A percentile compares a stretch with the other conserved stretches of the same genome.
Evolutionary conservation across 2,888 invertebrate species (phyloP).

Genomic region (Colostygia pectinataria): DNA sequence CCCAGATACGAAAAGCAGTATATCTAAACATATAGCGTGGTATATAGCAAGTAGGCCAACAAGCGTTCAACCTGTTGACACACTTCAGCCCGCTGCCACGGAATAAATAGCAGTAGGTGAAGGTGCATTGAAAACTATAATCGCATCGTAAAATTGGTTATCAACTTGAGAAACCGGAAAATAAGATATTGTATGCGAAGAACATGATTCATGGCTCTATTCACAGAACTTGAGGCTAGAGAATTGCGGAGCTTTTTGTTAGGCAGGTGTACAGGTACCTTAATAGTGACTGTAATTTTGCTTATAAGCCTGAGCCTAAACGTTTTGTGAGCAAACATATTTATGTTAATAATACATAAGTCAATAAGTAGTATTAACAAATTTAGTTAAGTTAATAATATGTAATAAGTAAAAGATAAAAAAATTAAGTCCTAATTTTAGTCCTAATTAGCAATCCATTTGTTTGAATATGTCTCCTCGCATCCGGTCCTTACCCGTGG

Average conservation of each 20-base stretch:
- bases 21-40: slow-evolving; percentile 24
- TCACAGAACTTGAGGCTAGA: slow-evolving; percentile 2
- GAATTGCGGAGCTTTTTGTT: not conserved
- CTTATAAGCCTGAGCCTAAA: no score
- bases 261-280: no score
- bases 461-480: no score
- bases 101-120: slow-evolving; percentile 32
- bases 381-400: no score
- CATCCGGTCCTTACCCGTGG: no score
- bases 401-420: no score
- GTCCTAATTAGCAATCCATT: no score
- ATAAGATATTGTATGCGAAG: slow-evolving; percentile 21
- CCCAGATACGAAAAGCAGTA: slow-evolving; percentile 20
- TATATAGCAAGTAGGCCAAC: slow-evolving; percentile 29
- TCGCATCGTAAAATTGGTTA: slow-evolving; percentile 27
- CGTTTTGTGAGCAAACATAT: no score
- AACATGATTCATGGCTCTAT: slow-evolving; percentile 17
- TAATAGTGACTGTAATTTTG: no score
- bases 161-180: slow-evolving; percentile 20
- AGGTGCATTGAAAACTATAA: slow-evolving; percentile 29
- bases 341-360: no score
- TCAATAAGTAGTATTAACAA: no score
- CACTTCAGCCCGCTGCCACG: slow-evolving; percentile 39
- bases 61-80: slow-evolving; percentile 45
- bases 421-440: no score